Conservation (phyloP, 2,888 invertebrate species). For the Hemithea aestivaria region DNA sequence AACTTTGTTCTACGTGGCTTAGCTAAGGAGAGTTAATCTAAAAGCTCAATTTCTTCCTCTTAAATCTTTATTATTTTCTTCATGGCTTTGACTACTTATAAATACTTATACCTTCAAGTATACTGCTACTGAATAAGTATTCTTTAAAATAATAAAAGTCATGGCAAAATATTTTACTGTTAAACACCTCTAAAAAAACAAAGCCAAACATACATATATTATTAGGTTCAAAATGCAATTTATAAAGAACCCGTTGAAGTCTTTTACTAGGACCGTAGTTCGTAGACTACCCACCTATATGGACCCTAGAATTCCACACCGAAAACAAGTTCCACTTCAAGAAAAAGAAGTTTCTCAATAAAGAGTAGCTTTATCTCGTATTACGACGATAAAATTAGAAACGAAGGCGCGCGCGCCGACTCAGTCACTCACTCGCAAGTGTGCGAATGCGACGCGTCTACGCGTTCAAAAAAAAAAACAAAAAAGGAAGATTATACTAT, state of each 20-base stretch:
- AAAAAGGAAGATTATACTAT: constrained; percentile 41
- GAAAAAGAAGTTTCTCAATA: constrained; percentile 65
- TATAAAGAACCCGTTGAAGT: constrained; percentile 12
- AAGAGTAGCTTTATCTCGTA: constrained; percentile 75
- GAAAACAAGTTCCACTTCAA: constrained; percentile 36
- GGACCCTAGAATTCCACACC: background rate
- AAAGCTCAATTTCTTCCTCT: no score
- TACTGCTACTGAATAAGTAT: no score
- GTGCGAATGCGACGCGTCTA: constrained; percentile 41
- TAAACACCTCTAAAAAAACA: no score
- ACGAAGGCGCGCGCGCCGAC: constrained; percentile 38
- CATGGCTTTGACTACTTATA: no score
- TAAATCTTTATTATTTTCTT: no score
- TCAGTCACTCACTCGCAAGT: constrained; percentile 45
- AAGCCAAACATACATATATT: no score
- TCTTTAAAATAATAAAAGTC: no score
- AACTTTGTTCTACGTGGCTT: no score
- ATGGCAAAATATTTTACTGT: no score
- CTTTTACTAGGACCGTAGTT: constrained; percentile 5
- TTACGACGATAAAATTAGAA: constrained; percentile 77
- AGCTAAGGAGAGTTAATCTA: no score
- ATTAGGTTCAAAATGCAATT: no score
- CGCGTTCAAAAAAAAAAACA: constrained; percentile 25
- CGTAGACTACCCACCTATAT: constrained; percentile 12
- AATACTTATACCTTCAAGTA: no score